Percentiles rank a stretch among this genome's conserved stretches.
Conservation (phyloP, 1,140 invertebrate species). For the Drosophila santomea region DNA sequence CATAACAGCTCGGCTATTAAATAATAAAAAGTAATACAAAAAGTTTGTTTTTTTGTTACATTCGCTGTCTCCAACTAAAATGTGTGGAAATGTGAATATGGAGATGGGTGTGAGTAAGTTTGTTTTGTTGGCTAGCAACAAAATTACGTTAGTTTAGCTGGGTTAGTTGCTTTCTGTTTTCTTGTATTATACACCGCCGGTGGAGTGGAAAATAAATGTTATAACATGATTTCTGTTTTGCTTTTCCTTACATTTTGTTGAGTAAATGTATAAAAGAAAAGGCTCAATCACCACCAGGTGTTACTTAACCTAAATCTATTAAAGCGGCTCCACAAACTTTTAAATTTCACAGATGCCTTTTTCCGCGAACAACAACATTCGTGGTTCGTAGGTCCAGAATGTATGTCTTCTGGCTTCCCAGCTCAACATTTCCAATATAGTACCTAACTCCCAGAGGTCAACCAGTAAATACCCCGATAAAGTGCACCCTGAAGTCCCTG, state of each 20-base stretch:
- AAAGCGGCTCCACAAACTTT: background rate
- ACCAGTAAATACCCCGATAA: slow-evolving; percentile 11
- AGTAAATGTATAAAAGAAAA: slow-evolving; percentile 9
- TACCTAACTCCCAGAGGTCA: slow-evolving; percentile 9
- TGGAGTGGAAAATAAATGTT: slow-evolving; percentile 28
- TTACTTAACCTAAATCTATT: slow-evolving; percentile 3
- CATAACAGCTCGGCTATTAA: slow-evolving; percentile 38
- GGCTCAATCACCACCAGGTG: slow-evolving; percentile 6
- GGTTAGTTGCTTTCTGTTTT: slow-evolving; percentile 18
- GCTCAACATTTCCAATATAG: background rate
- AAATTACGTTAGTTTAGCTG: slow-evolving; percentile 35
- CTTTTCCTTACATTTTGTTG: slow-evolving; percentile 6
- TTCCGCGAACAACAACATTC: too few species aligned
- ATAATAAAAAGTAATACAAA: slow-evolving; percentile 60
- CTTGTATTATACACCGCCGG: slow-evolving; percentile 31
- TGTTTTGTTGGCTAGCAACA: slow-evolving; percentile 60
- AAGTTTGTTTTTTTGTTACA: slow-evolving; percentile 55
- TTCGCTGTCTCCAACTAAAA: slow-evolving; percentile 31
- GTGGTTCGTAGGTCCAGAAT: background rate
- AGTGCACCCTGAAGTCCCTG: background rate
- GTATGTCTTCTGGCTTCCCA: background rate
- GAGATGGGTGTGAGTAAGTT: slow-evolving; percentile 23
- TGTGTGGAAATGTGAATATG: slow-evolving; percentile 24
- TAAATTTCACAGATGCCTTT: background rate
- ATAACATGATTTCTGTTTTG: slow-evolving; percentile 28